phyloP scores from a whole-genome alignment of 2,888 invertebrate genomes.

The Ornithoptera priamus region DNA sequence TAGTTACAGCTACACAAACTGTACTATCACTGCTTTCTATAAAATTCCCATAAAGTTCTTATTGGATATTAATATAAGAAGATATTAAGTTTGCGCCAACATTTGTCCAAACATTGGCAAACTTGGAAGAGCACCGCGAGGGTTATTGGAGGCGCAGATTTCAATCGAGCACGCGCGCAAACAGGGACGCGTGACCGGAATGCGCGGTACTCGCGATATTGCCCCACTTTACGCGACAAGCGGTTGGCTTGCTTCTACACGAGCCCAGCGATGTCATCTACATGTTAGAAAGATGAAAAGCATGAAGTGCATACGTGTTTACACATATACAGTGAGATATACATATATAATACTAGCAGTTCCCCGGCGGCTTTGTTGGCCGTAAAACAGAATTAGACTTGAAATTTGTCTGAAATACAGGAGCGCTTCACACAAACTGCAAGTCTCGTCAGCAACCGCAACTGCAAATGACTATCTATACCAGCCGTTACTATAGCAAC shows the following conservation, averaged over 20 bases:
- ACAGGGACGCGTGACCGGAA: slow-evolving; percentile 46
- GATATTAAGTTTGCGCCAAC: neutral
- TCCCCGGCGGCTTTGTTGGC: too few species aligned
- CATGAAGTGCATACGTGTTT: neutral
- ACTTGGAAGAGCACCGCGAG: slow-evolving; percentile 5
- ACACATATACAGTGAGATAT: too few species aligned
- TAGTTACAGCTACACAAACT: too few species aligned
- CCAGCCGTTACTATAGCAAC: too few species aligned
- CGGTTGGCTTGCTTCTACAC: slow-evolving; percentile 11
- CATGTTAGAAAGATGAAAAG: neutral
- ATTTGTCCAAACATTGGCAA: slow-evolving; percentile 16
- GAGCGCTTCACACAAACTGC: too few species aligned
- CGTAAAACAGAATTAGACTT: too few species aligned
- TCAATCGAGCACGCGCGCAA: slow-evolving; percentile 44
- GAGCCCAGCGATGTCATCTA: slow-evolving; percentile 6
- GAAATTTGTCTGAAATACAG: too few species aligned
- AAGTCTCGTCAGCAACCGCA: too few species aligned
- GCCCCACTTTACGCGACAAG: slow-evolving; percentile 16
- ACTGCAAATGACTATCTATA: too few species aligned
- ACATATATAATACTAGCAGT: too few species aligned
- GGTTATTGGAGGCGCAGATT: slow-evolving; percentile 34
- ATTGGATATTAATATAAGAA: neutral
- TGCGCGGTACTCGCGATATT: slow-evolving; percentile 26
- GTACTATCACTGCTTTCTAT: too few species aligned
- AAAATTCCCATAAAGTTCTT: too few species aligned